phyloP scores from a whole-genome alignment of 1,140 invertebrate genomes.

The Lordiphosa clarofinis region DNA sequence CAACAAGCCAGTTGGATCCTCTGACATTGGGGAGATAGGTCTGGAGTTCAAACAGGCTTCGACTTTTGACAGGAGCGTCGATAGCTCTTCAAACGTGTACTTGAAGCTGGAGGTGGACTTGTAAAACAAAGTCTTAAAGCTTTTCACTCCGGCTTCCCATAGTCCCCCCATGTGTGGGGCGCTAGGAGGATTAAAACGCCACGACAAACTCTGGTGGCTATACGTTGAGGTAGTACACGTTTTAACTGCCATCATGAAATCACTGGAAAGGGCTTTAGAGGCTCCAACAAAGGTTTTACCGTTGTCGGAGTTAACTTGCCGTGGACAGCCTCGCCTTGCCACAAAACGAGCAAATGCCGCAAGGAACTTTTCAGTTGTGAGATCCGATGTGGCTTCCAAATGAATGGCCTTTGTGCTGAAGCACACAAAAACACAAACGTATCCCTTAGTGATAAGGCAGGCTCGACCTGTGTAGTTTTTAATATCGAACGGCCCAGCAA shows the following conservation, averaged over 20 bases:
- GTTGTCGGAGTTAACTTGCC: background rate
- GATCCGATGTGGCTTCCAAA: no score
- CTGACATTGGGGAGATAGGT: constrained; percentile 11
- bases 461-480: constrained; percentile 1
- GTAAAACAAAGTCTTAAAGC: background rate
- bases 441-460: background rate
- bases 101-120: background rate
- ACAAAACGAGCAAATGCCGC: background rate
- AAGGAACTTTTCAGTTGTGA: background rate
- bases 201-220: no score
- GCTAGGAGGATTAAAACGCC: no score
- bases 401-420: no score
- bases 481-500: background rate
- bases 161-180: background rate
- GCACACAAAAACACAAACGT: background rate
- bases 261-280: no score
- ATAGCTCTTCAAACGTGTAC: background rate
- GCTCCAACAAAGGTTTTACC: no score
- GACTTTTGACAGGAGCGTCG: background rate
- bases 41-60: constrained; percentile 1
- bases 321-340: background rate
- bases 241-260: no score
- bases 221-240: no score
- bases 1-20: background rate
- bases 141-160: no score